phyloP scores from a whole-genome alignment of 2,113 vertebrate species.

The Gallinago media region DNA sequence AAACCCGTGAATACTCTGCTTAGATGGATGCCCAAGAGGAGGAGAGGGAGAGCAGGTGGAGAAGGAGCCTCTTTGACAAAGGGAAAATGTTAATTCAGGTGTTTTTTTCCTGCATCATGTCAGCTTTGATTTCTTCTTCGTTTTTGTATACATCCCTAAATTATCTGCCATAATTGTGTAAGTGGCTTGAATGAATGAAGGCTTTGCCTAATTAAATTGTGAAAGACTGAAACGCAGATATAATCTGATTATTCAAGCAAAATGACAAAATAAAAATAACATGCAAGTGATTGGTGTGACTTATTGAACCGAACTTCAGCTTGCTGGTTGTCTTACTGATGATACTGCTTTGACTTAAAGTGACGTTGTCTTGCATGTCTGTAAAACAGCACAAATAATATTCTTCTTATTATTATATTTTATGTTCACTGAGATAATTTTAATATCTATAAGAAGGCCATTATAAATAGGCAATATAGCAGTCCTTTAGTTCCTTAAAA shows the following conservation, averaged over 20 bases:
- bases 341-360: not conserved
- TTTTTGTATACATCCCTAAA: conserved; percentile 5
- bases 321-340: not conserved
- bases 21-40: not conserved
- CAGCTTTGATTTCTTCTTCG: conserved; percentile 39
- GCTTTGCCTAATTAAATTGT: conserved; percentile 25
- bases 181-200: conserved; percentile 6
- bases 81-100: not conserved
- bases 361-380: not conserved
- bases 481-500: not conserved
- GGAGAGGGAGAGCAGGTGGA: not conserved
- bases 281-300: not conserved
- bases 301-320: not conserved
- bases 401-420: not conserved
- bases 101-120: not conserved
- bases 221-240: not conserved
- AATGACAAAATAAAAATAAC: not conserved
- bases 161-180: conserved; percentile 14
- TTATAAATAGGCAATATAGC: too few relatives aligned
- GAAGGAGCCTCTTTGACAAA: not conserved
- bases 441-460: not conserved
- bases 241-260: conserved; percentile 4
- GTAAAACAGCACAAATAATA: not conserved
- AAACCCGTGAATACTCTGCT: not conserved
- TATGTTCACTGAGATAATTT: not conserved